Evolutionary conservation across 2,797 vertebrate genomes (phyloP).

Genomic region (Parotocinclus haroldoi): DNA sequence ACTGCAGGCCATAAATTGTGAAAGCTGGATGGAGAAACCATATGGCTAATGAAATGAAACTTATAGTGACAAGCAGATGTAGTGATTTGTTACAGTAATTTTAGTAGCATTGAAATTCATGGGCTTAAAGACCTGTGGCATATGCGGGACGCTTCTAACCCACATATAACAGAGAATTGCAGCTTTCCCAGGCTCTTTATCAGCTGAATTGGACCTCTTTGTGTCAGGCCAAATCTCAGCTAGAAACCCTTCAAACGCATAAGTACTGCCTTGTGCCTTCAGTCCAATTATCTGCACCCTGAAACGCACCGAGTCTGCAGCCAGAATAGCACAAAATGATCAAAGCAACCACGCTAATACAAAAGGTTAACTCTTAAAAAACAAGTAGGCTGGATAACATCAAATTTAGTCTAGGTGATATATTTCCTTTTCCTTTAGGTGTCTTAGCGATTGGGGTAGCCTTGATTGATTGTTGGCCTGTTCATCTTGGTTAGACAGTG

Average conservation of each 20-base stretch:
- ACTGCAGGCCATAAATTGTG: conserved; percentile 26
- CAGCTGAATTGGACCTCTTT: conserved; percentile 20
- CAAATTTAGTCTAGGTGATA: not conserved
- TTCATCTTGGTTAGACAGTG: conserved; percentile 6
- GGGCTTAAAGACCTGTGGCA: conserved; percentile 37
- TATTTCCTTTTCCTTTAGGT: not conserved
- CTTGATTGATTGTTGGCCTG: not conserved
- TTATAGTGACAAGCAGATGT: conserved; percentile 43
- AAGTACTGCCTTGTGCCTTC: conserved; percentile 32
- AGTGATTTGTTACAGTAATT: conserved; percentile 49
- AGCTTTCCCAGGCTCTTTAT: conserved; percentile 38
- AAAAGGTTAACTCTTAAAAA: conserved; percentile 4
- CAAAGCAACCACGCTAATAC: conserved; percentile 32
- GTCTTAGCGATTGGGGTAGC: not conserved
- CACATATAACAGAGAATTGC: conserved; percentile 22
- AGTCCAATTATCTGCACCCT: conserved; percentile 28
- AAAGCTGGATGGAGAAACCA: conserved; percentile 38
- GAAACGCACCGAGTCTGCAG: conserved; percentile 15
- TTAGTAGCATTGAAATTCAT: conserved; percentile 39
- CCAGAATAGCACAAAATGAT: conserved; percentile 17
- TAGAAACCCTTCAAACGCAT: conserved; percentile 21
- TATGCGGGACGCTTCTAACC: conserved; percentile 29
- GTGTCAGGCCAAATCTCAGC: conserved; percentile 13
- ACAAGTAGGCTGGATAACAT: not conserved
- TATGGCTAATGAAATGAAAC: conserved; percentile 46